Base-by-base conservation (phyloP, 2,113 vertebrate species). In the Phalacrocorax aristotelis region DNA sequence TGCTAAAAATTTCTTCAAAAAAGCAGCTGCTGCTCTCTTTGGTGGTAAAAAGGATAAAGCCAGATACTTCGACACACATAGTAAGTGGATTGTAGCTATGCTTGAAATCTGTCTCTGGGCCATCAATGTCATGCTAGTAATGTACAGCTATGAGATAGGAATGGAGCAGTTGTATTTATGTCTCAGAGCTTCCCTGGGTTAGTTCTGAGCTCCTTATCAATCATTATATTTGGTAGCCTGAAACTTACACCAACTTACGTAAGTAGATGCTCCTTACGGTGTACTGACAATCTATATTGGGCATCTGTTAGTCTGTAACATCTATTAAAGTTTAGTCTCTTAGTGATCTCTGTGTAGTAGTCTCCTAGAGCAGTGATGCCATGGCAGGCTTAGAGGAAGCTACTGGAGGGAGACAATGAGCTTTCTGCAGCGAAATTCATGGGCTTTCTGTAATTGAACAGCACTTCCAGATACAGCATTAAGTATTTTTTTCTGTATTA, bases 1-100 rank as follows among this genome's bases (percentile, higher is more conserved):
- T 25, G 99, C 99, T 66, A 99, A 99, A 98, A 99, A 99, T 96
- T 99, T 99, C 97, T 99, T 99, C 97, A 99, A 99, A 97, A 99
- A 99, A 97, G 99, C 99, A 19, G 99, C 99, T 17, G 99, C 99
- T 62, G 99, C 99, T 22, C 98, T 99, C 30, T 99, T 99, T 69
- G 99, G 99, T 62, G 99, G 99, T 74, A 99, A 98, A 97, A 99
- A 99, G 96, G 99, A 99, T 97, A 99, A 99, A 98, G 98, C 99
- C 92, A 99, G 99, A 98, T 99, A 99, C 95, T 99, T 99, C 5
- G 99, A 99, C 69, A 98, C 98, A 40, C 98, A 99, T 10, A 99
- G 99, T 99, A 98, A 99, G 99, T 99, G 52, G 6, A 70, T 49
- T 57, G 25, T 49, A 74, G 11, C 36, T 81, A 23, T 2, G 2